Conservation (phyloP, 2,888 invertebrate species). For the Polyommatus iphigenia region DNA sequence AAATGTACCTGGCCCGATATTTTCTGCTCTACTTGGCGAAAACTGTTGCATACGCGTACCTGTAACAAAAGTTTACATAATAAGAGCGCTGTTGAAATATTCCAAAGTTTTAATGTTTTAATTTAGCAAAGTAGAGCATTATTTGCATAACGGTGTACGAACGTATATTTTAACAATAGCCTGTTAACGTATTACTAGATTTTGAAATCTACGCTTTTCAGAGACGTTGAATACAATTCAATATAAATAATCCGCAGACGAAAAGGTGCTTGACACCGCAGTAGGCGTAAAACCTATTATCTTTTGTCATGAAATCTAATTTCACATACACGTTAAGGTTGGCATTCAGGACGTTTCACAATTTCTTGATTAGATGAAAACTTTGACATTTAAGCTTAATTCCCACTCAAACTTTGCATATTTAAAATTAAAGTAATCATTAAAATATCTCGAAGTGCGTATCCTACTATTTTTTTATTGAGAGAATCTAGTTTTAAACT, state of each 20-base stretch:
- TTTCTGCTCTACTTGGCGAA: background rate
- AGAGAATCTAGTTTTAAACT: too few relatives aligned
- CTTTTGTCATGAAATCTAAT: background rate
- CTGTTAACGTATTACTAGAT: background rate
- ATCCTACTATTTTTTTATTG: too few relatives aligned
- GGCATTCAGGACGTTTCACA: background rate
- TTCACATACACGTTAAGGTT: background rate
- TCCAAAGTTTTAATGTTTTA: slow-evolving; percentile 14
- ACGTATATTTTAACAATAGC: background rate
- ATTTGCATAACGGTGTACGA: background rate
- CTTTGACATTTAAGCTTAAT: too few relatives aligned
- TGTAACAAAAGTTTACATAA: background rate
- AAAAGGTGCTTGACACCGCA: background rate
- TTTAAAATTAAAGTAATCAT: too few relatives aligned
- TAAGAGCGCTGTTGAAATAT: slow-evolving; percentile 1
- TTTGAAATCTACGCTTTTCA: background rate
- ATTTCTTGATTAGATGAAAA: background rate
- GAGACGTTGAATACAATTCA: background rate
- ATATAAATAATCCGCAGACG: background rate
- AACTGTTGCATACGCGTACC: slow-evolving; percentile 1
- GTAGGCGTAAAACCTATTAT: too few relatives aligned
- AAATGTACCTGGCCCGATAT: background rate
- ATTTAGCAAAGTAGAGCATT: slow-evolving; percentile 4
- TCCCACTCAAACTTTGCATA: too few relatives aligned
- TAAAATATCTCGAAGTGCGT: too few relatives aligned